These are phyloP conservation scores for Tiaroga cobitis DNA, from an alignment of 2,797 vertebrate species.

Conservation along the genomic window DNA sequence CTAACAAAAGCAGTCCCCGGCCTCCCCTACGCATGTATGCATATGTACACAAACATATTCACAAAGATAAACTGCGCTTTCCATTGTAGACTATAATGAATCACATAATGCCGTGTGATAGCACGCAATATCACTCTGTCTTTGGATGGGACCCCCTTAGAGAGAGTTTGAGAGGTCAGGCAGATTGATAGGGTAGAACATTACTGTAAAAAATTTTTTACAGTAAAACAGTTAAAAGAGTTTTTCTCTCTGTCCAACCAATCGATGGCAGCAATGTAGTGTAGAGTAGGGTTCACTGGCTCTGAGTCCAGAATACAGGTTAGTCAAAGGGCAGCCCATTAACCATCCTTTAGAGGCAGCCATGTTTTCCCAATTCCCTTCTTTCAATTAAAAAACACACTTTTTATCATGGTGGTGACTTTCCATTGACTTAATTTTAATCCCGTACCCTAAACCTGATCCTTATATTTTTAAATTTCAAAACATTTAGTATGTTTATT, in stretches of 20 bases:
- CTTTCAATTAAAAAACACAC: conserved; percentile 31
- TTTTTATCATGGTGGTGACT: neutral
- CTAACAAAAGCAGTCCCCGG: neutral
- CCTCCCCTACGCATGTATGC: neutral
- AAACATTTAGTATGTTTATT: neutral
- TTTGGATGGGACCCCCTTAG: conserved; percentile 27
- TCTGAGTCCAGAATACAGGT: conserved; percentile 22
- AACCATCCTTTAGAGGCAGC: conserved; percentile 59
- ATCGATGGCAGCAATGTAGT: conserved; percentile 31
- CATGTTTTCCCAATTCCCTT: conserved; percentile 68
- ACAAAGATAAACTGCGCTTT: conserved; percentile 14
- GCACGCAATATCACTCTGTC: conserved; percentile 47
- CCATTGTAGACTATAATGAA: conserved; percentile 19
- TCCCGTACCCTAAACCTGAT: neutral
- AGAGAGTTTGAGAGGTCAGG: conserved; percentile 39
- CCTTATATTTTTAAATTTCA: neutral
- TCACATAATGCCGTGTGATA: conserved; percentile 31
- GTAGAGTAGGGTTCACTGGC: conserved; percentile 15
- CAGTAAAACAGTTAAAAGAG: too few relatives aligned
- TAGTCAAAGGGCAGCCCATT: conserved; percentile 60
- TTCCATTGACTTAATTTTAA: neutral
- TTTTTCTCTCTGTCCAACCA: conserved; percentile 32
- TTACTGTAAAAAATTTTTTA: conserved; percentile 52
- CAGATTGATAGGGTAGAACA: conserved; percentile 36
- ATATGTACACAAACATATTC: conserved; percentile 19